phyloP scores from a whole-genome alignment of 2,113 vertebrate genomes.

The Myotis davidii region DNA sequence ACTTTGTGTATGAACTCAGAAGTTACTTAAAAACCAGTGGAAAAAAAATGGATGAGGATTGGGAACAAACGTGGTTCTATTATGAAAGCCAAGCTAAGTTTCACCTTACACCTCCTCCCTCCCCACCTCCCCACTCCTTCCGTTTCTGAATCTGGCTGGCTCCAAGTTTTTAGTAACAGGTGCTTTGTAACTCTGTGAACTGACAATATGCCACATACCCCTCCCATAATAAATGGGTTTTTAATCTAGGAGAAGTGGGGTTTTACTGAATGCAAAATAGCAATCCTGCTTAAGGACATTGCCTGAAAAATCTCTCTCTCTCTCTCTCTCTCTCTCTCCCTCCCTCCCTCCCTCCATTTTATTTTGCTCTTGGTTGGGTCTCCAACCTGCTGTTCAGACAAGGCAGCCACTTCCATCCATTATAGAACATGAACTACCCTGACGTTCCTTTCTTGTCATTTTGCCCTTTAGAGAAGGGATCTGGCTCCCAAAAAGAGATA shows the following conservation, averaged over 20 bases:
- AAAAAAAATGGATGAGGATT: neutral
- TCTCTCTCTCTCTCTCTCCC: neutral
- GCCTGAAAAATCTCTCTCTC: neutral
- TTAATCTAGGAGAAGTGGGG: neutral
- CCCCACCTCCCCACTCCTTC: neutral
- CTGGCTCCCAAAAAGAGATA: neutral
- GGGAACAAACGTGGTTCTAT: neutral
- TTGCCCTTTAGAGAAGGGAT: neutral
- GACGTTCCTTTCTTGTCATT: neutral
- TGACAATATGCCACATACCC: neutral
- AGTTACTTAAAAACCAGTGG: neutral
- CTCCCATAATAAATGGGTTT: neutral
- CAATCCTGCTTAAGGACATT: neutral
- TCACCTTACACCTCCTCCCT: neutral
- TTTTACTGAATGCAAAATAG: neutral
- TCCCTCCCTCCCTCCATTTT: neutral
- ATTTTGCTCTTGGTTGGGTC: neutral
- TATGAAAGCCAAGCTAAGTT: neutral
- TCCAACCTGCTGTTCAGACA: neutral
- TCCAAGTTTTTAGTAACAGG: conserved; percentile 31
- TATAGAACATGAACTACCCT: neutral
- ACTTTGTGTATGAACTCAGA: neutral
- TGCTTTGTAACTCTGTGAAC: neutral
- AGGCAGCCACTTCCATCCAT: neutral
- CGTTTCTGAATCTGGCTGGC: neutral